A percentile compares a stretch with the other conserved stretches of the same genome.
Evolutionary conservation across 64 coral and sea anemone species (phyloP).

Genomic region (Hydrozoanthus tunicans): DNA sequence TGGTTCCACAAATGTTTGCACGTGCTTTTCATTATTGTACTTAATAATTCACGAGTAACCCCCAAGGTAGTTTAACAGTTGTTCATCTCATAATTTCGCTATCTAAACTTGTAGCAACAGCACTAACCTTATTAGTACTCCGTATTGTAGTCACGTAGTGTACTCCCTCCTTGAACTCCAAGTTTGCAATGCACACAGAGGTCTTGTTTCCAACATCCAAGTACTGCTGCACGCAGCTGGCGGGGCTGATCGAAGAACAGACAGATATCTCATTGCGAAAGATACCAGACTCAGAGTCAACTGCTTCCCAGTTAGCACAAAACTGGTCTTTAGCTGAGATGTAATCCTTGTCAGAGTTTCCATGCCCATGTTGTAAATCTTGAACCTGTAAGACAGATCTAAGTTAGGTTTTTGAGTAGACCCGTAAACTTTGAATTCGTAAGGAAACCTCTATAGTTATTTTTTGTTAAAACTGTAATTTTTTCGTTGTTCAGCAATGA

Average conservation of each 20-base stretch:
- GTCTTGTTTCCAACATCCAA: slow-evolving; percentile 63
- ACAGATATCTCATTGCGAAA: slow-evolving; percentile 75
- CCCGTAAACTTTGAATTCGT: not conserved
- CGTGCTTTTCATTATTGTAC: too few relatives aligned
- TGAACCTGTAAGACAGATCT: slow-evolving; percentile 41
- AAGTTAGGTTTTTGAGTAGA: not conserved
- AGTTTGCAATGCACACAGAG: slow-evolving; percentile 69
- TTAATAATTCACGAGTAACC: too few relatives aligned
- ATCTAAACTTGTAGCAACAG: not conserved
- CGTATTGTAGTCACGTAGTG: slow-evolving; percentile 85
- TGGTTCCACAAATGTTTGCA: too few relatives aligned
- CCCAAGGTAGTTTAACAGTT: too few relatives aligned
- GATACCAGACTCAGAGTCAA: slow-evolving; percentile 74
- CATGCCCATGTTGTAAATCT: slow-evolving; percentile 56
- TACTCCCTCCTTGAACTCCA: slow-evolving; percentile 76
- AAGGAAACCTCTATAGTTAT: not conserved
- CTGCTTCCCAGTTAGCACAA: slow-evolving; percentile 62
- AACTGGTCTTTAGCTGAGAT: slow-evolving; percentile 74
- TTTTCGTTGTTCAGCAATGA: too few relatives aligned
- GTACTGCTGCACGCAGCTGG: slow-evolving; percentile 52
- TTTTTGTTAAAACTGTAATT: too few relatives aligned
- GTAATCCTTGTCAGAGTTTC: slow-evolving; percentile 64
- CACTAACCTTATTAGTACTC: slow-evolving; percentile 64
- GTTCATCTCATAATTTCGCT: not conserved
- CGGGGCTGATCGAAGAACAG: slow-evolving; percentile 63